Percentiles rank a stretch among this genome's conserved stretches.
phyloP scores from a whole-genome alignment of 2,888 invertebrate genomes.

The Oscheius sp. region DNA sequence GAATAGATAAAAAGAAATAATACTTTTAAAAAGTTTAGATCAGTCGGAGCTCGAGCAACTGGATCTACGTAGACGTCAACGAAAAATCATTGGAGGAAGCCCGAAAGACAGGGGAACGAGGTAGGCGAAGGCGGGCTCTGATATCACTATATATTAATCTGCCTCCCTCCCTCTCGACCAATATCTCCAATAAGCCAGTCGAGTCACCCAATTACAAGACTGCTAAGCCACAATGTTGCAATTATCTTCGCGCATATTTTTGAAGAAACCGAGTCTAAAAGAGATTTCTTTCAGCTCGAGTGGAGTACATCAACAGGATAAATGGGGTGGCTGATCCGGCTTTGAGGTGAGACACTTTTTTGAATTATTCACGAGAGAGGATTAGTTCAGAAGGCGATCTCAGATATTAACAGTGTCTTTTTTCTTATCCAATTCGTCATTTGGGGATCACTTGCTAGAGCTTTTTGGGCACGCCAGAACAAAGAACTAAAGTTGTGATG shows the following conservation, averaged over 20 bases:
- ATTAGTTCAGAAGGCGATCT: too few species aligned
- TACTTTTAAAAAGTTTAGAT: background rate
- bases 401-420: too few species aligned
- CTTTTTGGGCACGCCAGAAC: too few species aligned
- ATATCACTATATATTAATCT: slow-evolving; percentile 3
- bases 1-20: too few species aligned
- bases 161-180: too few species aligned
- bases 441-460: too few species aligned
- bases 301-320: slow-evolving; percentile 25
- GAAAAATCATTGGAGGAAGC: slow-evolving; percentile 27
- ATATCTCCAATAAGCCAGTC: too few species aligned
- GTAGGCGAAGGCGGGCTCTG: slow-evolving; percentile 14
- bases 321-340: slow-evolving; percentile 15
- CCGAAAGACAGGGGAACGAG: slow-evolving; percentile 30
- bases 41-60: background rate
- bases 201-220: too few species aligned
- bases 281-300: slow-evolving; percentile 22
- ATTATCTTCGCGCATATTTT: background rate
- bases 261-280: background rate
- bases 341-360: slow-evolving; percentile 21
- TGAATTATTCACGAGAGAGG: too few species aligned
- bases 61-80: slow-evolving; percentile 33
- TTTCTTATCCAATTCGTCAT: too few species aligned
- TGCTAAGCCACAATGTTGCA: too few species aligned
- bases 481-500: too few species aligned